Evolutionary conservation across 2,797 vertebrate genomes (phyloP).

Genomic region (Danio tinwini): DNA sequence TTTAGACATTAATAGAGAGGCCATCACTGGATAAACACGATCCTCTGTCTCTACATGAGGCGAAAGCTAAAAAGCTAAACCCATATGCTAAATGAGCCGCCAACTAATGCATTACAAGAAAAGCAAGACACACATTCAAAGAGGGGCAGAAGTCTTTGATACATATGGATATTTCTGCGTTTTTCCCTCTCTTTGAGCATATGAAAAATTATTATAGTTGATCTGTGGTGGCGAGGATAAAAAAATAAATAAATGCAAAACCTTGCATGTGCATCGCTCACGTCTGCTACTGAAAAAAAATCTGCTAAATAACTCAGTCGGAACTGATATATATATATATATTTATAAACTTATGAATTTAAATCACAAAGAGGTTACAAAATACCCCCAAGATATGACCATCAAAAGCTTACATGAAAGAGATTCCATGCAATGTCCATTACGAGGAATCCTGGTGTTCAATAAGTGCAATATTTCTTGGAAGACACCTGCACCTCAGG

Average conservation of each 20-base stretch:
- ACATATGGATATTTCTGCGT: neutral
- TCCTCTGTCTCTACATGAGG: conserved; percentile 23
- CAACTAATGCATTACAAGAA: conserved; percentile 37
- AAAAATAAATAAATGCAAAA: conserved; percentile 23
- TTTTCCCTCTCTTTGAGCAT: conserved; percentile 13
- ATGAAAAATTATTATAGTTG: conserved; percentile 30
- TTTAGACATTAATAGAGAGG: conserved; percentile 35
- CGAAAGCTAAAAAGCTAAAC: conserved; percentile 40
- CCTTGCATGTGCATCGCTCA: conserved; percentile 1
- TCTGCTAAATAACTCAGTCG: neutral
- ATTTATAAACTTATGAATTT: neutral
- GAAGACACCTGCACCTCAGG: conserved; percentile 17
- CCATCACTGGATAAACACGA: conserved; percentile 38
- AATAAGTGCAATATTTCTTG: conserved; percentile 25
- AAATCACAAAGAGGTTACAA: conserved; percentile 14
- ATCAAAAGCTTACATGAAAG: conserved; percentile 24
- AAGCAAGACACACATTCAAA: conserved; percentile 33
- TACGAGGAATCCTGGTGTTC: conserved; percentile 8
- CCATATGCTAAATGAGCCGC: conserved; percentile 48
- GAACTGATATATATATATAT: neutral
- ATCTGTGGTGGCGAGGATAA: conserved; percentile 35
- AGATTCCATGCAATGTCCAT: conserved; percentile 21
- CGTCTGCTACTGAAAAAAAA: conserved; percentile 18
- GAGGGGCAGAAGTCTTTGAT: conserved; percentile 5
- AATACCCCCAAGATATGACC: neutral